phyloP scores from a whole-genome alignment of 2,113 vertebrate species.

The Cryptoleucopteryx plumbea region DNA sequence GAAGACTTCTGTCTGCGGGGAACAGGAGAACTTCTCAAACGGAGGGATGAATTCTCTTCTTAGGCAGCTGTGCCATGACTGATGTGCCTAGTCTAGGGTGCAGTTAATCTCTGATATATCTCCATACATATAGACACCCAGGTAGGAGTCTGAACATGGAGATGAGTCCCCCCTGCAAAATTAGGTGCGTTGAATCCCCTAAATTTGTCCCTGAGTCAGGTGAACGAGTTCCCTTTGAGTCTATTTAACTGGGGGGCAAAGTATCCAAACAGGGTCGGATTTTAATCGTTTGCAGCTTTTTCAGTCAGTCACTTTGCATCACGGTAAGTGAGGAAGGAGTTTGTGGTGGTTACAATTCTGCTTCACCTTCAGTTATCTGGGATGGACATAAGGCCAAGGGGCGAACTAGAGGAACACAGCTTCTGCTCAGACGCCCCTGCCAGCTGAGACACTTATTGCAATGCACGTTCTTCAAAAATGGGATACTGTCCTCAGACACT shows the following conservation, averaged over 20 bases:
- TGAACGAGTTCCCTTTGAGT: neutral
- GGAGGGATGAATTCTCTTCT: neutral
- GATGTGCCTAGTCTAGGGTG: neutral
- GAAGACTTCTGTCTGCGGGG: neutral
- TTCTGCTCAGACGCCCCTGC: neutral
- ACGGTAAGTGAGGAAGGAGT: neutral
- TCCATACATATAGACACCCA: neutral
- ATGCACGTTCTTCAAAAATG: neutral
- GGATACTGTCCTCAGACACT: neutral
- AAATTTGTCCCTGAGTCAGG: neutral
- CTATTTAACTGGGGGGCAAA: neutral
- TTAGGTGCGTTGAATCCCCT: rapidly evolving
- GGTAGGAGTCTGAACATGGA: neutral
- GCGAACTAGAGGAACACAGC: neutral
- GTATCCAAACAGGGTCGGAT: neutral
- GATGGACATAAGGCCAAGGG: rapidly evolving
- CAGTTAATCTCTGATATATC: neutral
- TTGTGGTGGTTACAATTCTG: neutral
- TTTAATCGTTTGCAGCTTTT: neutral
- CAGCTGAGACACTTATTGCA: neutral
- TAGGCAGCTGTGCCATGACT: neutral
- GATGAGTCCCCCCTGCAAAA: rapidly evolving
- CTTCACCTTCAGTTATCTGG: neutral
- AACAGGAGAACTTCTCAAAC: neutral
- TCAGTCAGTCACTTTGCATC: neutral